Evolutionary conservation across 2,113 vertebrate genomes (phyloP), one percentile per base, ranked within the genome.

Genomic region (Sylvia atricapilla): DNA sequence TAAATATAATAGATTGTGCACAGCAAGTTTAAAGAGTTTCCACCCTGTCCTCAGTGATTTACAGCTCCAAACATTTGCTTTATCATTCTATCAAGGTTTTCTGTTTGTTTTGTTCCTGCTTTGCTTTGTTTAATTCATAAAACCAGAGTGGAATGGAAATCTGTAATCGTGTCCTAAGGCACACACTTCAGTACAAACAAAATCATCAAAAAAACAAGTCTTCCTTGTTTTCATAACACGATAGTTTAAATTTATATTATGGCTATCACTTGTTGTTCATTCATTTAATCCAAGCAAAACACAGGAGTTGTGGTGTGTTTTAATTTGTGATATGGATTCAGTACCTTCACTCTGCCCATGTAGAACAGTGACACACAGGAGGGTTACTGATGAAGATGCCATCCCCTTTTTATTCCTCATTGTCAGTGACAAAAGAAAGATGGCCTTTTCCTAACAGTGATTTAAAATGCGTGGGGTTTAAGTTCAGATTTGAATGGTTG

Each of bases 71-170:
- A 69, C 21, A 70, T 27, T 67, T 50, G 39, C 60, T 89, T 86
- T 82, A 84, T 92, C 84, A 83, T 89, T 87, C 81, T 91, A 76
- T 95, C 78, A 89, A 35, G 43, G 49, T 68, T 87, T 95, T 91
- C 28, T 63, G 15, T 67, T 88, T 90, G 47, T 66, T 95, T 81
- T 84, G n/a, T n/a, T 95, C 79, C 79, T 83, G 70, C 37, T 94
- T 80, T 77, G 53, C 63, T 83, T 92, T 93, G 64, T 72, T 94
- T 90, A 93, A 94, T 87, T 96, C 84, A 84, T 82, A 95, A 88
- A 94, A 93, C 20, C 27, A 53, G 28, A 87, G 41, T 20, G 52
- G 49, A 84, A 92, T 73, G 70, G n/a, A 82, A 93, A 94, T 79
- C 28, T 49, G 33, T 37, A 87, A 60, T 76, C 13, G 9, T 89